phyloP scores from a whole-genome alignment of 92 coral and sea anemone genomes.

The Phenganax marumi region DNA sequence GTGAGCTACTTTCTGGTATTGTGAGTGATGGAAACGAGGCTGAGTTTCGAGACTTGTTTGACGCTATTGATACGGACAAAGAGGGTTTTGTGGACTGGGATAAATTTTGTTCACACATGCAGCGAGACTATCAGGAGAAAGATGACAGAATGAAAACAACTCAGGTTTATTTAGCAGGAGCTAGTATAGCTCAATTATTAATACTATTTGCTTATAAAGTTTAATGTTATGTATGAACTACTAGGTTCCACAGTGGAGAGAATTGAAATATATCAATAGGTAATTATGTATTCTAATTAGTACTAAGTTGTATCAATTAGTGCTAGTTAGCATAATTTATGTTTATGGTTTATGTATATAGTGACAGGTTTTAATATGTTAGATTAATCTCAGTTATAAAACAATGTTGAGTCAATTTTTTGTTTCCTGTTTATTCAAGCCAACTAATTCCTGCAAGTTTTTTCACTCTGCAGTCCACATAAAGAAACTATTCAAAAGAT shows the following conservation, averaged over 20 bases:
- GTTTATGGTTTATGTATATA: too few species aligned
- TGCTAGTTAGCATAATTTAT: too few species aligned
- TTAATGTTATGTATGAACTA: neutral
- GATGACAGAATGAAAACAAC: constrained; percentile 99
- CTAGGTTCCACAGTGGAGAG: constrained; percentile 99
- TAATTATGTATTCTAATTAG: neutral
- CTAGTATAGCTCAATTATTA: too few species aligned
- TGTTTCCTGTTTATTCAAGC: neutral
- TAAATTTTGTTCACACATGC: constrained; percentile 95
- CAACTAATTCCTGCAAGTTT: neutral
- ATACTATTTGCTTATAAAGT: too few species aligned
- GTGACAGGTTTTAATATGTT: too few species aligned
- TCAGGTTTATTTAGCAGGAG: constrained; percentile 58
- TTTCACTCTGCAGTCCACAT: constrained; percentile 64
- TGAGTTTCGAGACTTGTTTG: constrained; percentile 88
- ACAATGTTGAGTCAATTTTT: neutral
- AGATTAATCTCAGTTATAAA: too few species aligned
- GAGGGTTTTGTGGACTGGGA: constrained; percentile 99
- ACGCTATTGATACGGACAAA: constrained; percentile 84
- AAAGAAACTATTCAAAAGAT: constrained; percentile 82
- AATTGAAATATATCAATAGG: constrained; percentile 73
- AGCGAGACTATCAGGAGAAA: constrained; percentile 94
- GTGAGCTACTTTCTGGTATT: constrained; percentile 88
- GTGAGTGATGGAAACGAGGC: constrained; percentile 82
- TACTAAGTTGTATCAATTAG: neutral